Conservation (phyloP, 2,113 vertebrate species). For the Crotophaga sulcirostris region DNA sequence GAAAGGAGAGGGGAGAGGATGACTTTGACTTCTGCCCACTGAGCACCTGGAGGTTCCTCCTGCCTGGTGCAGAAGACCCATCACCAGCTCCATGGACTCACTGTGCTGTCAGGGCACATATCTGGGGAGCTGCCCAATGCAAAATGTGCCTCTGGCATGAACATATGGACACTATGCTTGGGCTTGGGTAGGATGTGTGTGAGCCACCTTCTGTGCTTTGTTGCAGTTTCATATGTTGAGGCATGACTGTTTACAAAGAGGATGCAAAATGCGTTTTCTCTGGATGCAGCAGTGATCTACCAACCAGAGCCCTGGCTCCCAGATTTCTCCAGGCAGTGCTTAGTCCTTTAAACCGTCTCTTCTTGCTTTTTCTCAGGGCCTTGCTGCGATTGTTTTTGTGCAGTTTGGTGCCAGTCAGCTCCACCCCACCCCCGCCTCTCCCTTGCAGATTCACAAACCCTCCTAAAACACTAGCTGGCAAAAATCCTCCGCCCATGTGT, state of each 20-base stretch:
- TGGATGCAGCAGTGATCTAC: not conserved
- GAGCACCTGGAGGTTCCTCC: not conserved
- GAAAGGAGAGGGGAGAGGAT: not conserved
- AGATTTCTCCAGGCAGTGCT: not conserved
- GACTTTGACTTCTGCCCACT: not conserved
- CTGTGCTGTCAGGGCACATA: rapidly evolving
- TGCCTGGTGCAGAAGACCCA: not conserved
- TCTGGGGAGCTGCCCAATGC: rapidly evolving
- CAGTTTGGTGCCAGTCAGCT: conserved; percentile 34
- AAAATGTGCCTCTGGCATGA: not conserved
- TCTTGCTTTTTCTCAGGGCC: not conserved
- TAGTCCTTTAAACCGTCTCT: not conserved
- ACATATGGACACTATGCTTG: rapidly evolving
- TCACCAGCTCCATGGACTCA: rapidly evolving
- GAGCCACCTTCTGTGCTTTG: not conserved
- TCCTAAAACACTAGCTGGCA: conserved; percentile 1
- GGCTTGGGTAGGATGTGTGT: too few relatives aligned
- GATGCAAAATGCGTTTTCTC: not conserved
- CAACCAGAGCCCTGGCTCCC: not conserved
- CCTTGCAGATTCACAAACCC: not conserved
- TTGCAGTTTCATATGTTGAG: rapidly evolving
- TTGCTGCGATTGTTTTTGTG: not conserved
- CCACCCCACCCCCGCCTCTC: not conserved
- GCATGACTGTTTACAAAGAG: not conserved
- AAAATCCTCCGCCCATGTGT: not conserved